These are phyloP conservation scores for Drosophila lowei DNA, from an alignment of 1,140 invertebrate species.

Conservation along the genomic window DNA sequence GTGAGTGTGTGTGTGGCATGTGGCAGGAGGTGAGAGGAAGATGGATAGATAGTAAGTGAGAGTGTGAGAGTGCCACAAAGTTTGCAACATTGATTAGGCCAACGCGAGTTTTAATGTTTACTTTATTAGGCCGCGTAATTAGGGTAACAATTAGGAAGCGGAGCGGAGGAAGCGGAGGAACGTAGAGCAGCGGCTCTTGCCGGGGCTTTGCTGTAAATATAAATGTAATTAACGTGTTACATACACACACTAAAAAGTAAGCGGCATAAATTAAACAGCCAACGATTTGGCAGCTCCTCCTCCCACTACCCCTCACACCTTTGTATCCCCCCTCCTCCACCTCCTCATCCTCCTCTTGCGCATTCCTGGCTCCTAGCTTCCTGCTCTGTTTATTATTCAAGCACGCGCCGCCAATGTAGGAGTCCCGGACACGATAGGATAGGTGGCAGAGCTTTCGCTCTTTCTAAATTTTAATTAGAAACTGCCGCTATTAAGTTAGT, in stretches of 20 bases:
- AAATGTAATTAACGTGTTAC: slow-evolving; percentile 77
- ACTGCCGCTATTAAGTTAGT: slow-evolving; percentile 75
- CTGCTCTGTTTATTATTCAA: slow-evolving; percentile 76
- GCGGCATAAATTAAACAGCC: slow-evolving; percentile 71
- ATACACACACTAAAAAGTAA: slow-evolving; percentile 59
- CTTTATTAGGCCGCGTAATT: slow-evolving; percentile 79
- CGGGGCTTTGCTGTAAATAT: slow-evolving; percentile 54
- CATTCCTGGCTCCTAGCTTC: not conserved
- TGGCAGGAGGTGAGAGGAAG: not conserved
- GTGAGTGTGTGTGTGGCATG: slow-evolving; percentile 9
- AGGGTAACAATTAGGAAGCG: slow-evolving; percentile 48
- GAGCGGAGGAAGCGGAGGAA: slow-evolving; percentile 4
- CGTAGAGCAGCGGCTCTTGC: not conserved
- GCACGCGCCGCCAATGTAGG: slow-evolving; percentile 65
- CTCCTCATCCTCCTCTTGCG: not conserved
- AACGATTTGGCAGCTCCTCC: slow-evolving; percentile 59
- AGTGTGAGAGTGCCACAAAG: slow-evolving; percentile 42
- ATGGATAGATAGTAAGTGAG: not conserved
- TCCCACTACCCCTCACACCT: slow-evolving; percentile 7
- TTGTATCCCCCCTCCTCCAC: not conserved
- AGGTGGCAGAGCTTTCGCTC: slow-evolving; percentile 56
- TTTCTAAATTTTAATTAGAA: slow-evolving; percentile 74
- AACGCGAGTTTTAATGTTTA: slow-evolving; percentile 75
- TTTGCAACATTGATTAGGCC: slow-evolving; percentile 76
- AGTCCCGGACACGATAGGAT: slow-evolving; percentile 37